Base-by-base conservation (phyloP, 2,888 invertebrate species). In the Emmelina monodactyla region DNA sequence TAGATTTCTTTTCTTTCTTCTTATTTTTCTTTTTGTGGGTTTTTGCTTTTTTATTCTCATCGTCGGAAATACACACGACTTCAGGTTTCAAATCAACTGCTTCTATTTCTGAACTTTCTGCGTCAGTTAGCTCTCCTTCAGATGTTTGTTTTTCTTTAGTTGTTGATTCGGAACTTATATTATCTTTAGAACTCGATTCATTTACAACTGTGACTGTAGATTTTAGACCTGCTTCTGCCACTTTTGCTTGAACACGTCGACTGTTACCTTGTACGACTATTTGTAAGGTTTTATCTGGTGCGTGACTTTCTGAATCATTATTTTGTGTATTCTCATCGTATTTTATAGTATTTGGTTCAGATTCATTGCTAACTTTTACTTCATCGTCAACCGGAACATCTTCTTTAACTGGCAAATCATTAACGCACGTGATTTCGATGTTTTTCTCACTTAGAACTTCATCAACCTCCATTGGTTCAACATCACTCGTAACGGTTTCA, bases 31-130 rank as follows among this genome's bases (percentile, higher is more conserved):
- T 65, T 22, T 62, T 60, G 14, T 52, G 49, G 37, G 53, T 62
- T 34, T 53, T 53, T 16, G 45, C 48, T 2, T 42, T 52, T 2
- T 41, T 39, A 1, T 31, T 42, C 25, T 78, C 75, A 2, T 79
- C 78, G 28, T 79, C 80, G 1, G 79, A 79, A 41, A 85, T 83
- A 14, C 78, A 79, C 2, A 84, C 70, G 0, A 84, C 73, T 60
- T 83, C 83, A 0, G 75, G 63, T 41, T 59, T 51, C 1, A 65
- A 25, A 2, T 70, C 68, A 0, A 60, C 42, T 1, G 61, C 62
- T 53, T 69, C 70, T 1, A 70, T 50, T 50, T 69, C 71, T 11
- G 72, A 67, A 42, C 66, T 76, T 30, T 58, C 62, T 35, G 54
- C 49, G 13, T 65, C 68, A 2, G 62, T 53, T 15, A 73, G 22